These are phyloP conservation scores for Pantala flavescens DNA, from an alignment of 1,140 invertebrate species.

Conservation along the genomic window DNA sequence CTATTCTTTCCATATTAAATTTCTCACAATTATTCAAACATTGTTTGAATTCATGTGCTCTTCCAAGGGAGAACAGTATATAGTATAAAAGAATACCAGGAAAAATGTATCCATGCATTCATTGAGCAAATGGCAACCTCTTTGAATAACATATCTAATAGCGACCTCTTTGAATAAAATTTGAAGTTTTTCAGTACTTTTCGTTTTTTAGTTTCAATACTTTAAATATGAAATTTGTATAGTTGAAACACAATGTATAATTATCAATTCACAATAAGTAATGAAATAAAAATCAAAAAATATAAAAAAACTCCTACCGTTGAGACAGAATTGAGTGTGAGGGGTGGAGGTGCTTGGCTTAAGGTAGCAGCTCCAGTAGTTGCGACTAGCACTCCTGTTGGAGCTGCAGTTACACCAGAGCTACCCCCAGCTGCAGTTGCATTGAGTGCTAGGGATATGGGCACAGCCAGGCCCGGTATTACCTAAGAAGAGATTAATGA, in stretches of 20 bases:
- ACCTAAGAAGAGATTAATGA: slow-evolving; percentile 40
- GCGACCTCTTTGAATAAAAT: too few species aligned
- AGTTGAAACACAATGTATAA: background rate
- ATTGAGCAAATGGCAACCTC: too few species aligned
- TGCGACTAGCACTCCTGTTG: slow-evolving; percentile 33
- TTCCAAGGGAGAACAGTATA: too few species aligned
- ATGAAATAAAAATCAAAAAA: background rate
- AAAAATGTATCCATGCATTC: too few species aligned
- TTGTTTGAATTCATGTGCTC: too few species aligned
- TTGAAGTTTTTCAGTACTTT: too few species aligned
- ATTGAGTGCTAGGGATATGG: slow-evolving; percentile 64
- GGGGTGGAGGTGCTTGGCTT: slow-evolving; percentile 36
- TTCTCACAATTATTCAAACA: too few species aligned
- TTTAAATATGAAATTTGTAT: background rate
- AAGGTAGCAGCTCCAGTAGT: slow-evolving; percentile 50
- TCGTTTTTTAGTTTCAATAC: too few species aligned
- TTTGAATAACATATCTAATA: too few species aligned
- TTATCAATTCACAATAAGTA: background rate
- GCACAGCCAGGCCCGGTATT: slow-evolving; percentile 63
- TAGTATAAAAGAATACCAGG: too few species aligned
- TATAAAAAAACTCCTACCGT: background rate
- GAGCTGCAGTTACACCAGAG: slow-evolving; percentile 32
- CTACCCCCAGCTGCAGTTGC: slow-evolving; percentile 40
- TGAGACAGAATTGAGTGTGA: slow-evolving; percentile 31
- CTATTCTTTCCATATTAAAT: too few species aligned